Conservation (phyloP, 2,888 invertebrate genomes). For the Lacanobia wlatinum region DNA sequence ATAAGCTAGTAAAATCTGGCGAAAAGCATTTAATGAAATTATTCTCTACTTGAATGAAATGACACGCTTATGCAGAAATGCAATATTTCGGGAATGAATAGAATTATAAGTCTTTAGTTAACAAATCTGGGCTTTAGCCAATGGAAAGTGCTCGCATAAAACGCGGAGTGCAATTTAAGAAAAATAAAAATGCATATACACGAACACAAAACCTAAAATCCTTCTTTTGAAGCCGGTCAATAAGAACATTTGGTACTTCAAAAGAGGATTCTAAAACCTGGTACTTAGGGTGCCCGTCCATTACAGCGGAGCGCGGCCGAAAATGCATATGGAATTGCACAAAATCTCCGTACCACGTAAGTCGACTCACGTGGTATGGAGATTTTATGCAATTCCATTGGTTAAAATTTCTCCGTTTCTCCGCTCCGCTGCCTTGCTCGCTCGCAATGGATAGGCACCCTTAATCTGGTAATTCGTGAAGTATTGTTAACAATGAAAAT, state of each 20-base stretch:
- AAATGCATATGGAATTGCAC: no score
- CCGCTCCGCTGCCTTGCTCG: no score
- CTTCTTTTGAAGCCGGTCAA: no score
- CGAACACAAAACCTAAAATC: no score
- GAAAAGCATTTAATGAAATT: constrained; percentile 35
- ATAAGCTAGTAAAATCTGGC: constrained; percentile 46
- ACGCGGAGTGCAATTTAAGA: neutral
- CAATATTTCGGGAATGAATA: constrained; percentile 58
- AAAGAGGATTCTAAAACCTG: neutral
- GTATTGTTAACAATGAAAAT: constrained; percentile 12
- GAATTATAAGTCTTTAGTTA: constrained; percentile 40
- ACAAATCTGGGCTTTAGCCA: constrained; percentile 8
- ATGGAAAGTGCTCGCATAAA: constrained; percentile 34
- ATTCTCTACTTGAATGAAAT: constrained; percentile 36
- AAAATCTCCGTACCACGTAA: no score
- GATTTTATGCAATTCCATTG: no score
- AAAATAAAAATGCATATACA: neutral
- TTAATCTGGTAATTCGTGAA: constrained; percentile 5
- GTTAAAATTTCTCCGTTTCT: no score
- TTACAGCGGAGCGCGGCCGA: no score
- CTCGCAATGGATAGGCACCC: no score
- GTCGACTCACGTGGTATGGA: no score
- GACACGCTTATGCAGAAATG: constrained; percentile 47
- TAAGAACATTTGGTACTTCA: neutral
- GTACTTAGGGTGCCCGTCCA: no score